Conservation (phyloP, 2,888 invertebrate genomes). For the Agrypnus murinus region DNA sequence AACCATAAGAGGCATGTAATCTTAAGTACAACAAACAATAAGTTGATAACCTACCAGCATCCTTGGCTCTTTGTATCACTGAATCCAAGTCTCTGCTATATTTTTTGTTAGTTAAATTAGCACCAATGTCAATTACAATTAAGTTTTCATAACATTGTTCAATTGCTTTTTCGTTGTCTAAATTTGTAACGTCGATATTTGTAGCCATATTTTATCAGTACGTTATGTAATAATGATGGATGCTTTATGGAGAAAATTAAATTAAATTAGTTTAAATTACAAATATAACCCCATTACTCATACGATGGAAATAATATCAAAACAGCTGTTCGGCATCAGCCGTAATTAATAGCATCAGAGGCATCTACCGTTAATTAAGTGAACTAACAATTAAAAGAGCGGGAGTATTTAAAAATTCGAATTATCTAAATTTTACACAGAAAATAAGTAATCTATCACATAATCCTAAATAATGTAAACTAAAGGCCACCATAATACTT, state of each 20-base stretch:
- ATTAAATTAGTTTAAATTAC: constrained; percentile 51
- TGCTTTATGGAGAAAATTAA: constrained; percentile 37
- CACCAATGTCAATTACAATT: constrained; percentile 93
- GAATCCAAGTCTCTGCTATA: constrained; percentile 93
- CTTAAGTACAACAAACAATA: too few relatives aligned
- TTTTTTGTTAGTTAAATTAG: constrained; percentile 95
- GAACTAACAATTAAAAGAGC: too few relatives aligned
- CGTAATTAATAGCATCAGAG: not conserved
- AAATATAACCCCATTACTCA: constrained; percentile 59
- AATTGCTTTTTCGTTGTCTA: constrained; percentile 70
- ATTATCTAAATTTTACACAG: too few relatives aligned
- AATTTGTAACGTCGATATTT: constrained; percentile 29
- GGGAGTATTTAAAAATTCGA: too few relatives aligned
- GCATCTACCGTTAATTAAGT: too few relatives aligned
- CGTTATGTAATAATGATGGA: constrained; percentile 30
- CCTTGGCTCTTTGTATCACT: constrained; percentile 92
- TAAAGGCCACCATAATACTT: too few relatives aligned
- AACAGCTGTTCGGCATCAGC: constrained; percentile 20
- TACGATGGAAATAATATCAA: constrained; percentile 37
- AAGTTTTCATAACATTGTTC: constrained; percentile 92
- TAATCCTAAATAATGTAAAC: too few relatives aligned
- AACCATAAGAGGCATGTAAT: constrained; percentile 56
- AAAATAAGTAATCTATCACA: too few relatives aligned
- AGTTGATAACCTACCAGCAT: constrained; percentile 80
- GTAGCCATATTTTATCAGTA: constrained; percentile 39